Conservation (phyloP, 2,113 vertebrate species). For the Dipodomys merriami region DNA sequence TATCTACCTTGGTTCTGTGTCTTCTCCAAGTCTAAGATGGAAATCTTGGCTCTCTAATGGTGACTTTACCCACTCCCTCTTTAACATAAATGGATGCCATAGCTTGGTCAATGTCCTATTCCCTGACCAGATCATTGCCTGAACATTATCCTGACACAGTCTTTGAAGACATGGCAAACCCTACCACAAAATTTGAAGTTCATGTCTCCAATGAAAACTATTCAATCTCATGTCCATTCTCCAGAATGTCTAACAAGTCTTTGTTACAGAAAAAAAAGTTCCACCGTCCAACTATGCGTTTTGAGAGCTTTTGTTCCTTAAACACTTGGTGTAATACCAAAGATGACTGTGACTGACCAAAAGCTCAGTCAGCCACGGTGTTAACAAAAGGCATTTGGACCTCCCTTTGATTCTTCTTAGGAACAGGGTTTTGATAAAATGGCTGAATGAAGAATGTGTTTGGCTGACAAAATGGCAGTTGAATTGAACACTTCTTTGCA, state of each 20-base stretch:
- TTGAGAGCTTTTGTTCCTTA: constrained; percentile 14
- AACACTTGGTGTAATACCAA: not conserved
- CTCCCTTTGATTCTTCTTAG: constrained; percentile 11
- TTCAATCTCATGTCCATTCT: not conserved
- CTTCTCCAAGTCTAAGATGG: not conserved
- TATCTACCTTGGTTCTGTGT: not conserved
- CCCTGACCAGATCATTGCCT: not conserved
- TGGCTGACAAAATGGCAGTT: not conserved
- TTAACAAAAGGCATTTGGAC: constrained; percentile 14
- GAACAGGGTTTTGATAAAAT: not conserved
- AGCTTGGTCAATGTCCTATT: not conserved
- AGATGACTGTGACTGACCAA: not conserved
- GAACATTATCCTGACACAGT: not conserved
- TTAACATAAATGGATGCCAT: not conserved
- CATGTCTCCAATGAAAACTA: not conserved
- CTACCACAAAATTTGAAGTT: not conserved
- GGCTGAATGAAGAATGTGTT: not conserved
- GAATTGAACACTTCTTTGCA: not conserved
- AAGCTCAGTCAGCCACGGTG: not conserved
- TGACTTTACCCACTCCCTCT: constrained; percentile 20
- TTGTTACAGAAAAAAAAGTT: constrained; percentile 15
- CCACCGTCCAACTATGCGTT: not conserved
- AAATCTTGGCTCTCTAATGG: not conserved
- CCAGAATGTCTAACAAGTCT: not conserved
- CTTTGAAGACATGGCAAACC: constrained; percentile 4